A percentile compares a stretch with the other conserved stretches of the same genome.
These are phyloP conservation scores for Danio choprae DNA, from an alignment of 2,797 vertebrate species.

Conservation along the genomic window DNA sequence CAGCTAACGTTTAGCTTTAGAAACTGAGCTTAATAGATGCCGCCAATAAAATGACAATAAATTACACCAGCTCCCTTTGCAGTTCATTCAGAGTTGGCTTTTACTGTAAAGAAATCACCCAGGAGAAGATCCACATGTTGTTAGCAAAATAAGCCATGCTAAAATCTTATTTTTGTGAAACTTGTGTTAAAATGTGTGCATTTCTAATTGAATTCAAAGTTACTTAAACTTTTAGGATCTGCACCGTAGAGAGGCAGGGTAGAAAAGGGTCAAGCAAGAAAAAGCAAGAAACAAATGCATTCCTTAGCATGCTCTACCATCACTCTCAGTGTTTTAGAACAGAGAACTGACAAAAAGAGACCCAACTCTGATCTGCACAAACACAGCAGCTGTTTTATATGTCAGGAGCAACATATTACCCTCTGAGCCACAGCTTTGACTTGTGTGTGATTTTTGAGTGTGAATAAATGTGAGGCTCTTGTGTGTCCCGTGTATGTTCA, in stretches of 20 bases:
- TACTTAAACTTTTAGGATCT: neutral
- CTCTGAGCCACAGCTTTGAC: conserved; percentile 4
- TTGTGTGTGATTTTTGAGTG: neutral
- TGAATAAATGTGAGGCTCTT: neutral
- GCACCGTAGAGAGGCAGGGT: neutral
- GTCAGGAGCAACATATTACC: neutral
- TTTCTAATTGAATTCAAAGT: no score
- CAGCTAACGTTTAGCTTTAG: no score
- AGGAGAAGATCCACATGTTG: no score
- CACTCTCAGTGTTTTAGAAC: conserved; percentile 9
- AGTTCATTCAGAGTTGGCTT: no score
- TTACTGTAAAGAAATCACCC: no score
- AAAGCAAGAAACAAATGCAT: neutral
- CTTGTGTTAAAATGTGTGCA: no score
- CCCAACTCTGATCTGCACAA: neutral
- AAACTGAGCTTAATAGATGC: no score
- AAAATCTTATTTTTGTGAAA: no score
- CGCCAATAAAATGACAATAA: no score
- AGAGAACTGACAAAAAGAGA: neutral
- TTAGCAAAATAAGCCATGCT: no score
- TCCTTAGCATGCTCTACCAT: conserved; percentile 8
- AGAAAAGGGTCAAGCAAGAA: neutral
- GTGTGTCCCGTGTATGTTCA: neutral
- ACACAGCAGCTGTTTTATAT: neutral
- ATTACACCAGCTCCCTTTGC: no score